Evolutionary conservation across 2,888 invertebrate genomes (phyloP).

Genomic region (Drosophila barbarae): DNA sequence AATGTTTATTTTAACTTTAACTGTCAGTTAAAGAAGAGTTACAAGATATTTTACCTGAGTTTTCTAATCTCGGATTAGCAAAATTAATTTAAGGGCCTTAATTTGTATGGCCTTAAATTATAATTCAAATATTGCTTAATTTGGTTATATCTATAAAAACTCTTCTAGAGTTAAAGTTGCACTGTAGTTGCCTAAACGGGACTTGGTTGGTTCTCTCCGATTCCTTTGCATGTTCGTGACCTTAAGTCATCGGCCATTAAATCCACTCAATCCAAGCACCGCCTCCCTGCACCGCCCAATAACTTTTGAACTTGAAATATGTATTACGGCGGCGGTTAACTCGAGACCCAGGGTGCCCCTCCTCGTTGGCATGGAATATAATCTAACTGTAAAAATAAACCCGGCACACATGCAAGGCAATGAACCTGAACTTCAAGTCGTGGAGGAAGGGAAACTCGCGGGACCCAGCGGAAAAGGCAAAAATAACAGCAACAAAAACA

Average conservation of each 20-base stretch:
- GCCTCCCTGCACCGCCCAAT: background rate
- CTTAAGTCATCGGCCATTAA: slow-evolving; percentile 24
- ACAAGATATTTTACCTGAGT: no score
- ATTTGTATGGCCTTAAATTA: background rate
- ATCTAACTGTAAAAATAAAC: slow-evolving; percentile 57
- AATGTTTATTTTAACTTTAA: background rate
- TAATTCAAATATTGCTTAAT: background rate
- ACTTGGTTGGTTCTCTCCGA: background rate
- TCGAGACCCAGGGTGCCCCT: slow-evolving; percentile 10
- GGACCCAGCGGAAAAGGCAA: slow-evolving; percentile 37
- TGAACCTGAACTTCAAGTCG: slow-evolving; percentile 69
- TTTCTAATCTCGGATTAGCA: background rate
- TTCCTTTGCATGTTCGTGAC: slow-evolving; percentile 38
- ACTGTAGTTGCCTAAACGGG: background rate
- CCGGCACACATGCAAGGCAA: slow-evolving; percentile 66
- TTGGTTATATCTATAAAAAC: background rate
- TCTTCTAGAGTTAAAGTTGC: background rate
- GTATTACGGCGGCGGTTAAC: slow-evolving; percentile 16
- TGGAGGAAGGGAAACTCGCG: slow-evolving; percentile 4
- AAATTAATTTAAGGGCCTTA: background rate
- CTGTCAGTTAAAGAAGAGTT: background rate
- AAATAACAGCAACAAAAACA: slow-evolving; percentile 26
- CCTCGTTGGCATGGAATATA: slow-evolving; percentile 11
- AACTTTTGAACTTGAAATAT: slow-evolving; percentile 47
- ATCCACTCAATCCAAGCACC: background rate